phyloP scores from a whole-genome alignment of 53 echinoderm and acorn worm species.

The Luidia sarsii region DNA sequence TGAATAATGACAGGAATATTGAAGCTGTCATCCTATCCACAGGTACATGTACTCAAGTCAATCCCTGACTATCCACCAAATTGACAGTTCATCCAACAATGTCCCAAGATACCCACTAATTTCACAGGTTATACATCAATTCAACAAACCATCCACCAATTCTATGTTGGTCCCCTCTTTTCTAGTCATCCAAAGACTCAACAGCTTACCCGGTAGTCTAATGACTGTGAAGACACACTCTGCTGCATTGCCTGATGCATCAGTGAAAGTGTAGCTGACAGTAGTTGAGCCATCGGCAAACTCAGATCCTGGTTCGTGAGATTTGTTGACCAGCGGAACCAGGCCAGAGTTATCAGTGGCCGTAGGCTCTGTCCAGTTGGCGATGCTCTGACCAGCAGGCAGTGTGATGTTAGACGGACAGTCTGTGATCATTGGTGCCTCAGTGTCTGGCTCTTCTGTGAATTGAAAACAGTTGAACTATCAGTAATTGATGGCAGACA shows the following conservation, averaged over 20 bases:
- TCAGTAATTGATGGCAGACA: not conserved
- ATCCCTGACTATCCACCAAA: no score
- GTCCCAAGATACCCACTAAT: no score
- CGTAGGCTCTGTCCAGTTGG: conserved; percentile 58
- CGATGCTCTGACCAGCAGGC: not conserved
- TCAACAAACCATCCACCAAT: no score
- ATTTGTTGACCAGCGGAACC: conserved; percentile 31
- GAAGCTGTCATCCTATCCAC: no score
- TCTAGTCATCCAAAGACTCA: no score
- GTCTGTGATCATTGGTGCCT: conserved; percentile 3
- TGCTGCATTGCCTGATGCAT: conserved; percentile 43
- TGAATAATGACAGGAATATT: no score
- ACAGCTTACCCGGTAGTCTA: no score
- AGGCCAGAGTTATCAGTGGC: conserved; percentile 52
- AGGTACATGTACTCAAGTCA: no score
- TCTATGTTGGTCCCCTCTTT: no score
- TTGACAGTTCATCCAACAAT: no score
- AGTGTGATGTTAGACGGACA: conserved; percentile 17
- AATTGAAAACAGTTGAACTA: not conserved
- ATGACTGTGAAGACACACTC: conserved; percentile 29
- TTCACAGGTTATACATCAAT: no score
- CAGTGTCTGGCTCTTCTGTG: not conserved
- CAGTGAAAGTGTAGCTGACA: conserved; percentile 60
- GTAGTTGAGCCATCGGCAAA: conserved; percentile 50
- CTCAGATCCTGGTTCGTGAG: conserved; percentile 30